Evolutionary conservation across 2,888 invertebrate genomes (phyloP).

Genomic region (Neria commutata): DNA sequence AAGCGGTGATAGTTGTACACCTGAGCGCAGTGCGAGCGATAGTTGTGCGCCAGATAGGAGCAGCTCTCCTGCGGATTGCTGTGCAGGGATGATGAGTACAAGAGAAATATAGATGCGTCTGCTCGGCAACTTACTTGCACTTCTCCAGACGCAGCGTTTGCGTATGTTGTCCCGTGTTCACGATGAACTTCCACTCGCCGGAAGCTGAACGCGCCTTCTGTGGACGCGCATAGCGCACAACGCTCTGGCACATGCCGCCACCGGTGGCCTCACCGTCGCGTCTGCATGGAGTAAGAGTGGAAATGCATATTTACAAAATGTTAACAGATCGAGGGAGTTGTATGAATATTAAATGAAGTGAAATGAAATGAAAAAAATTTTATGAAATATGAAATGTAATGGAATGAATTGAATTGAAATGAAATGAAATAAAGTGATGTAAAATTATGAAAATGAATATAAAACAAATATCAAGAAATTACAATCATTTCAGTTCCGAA

Average conservation of each 20-base stretch:
- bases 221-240: conserved; percentile 79
- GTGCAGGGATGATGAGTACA: conserved; percentile 35
- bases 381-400: background rate
- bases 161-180: conserved; percentile 83
- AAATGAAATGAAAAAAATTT: background rate
- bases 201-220: conserved; percentile 80
- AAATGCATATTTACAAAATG: background rate
- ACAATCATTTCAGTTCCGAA: background rate
- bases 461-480: no score
- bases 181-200: conserved; percentile 85
- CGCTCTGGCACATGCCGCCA: conserved; percentile 80
- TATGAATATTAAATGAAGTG: background rate
- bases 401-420: background rate
- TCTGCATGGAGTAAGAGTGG: conserved; percentile 61
- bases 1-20: conserved; percentile 83
- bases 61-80: conserved; percentile 78
- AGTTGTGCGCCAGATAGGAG: conserved; percentile 78
- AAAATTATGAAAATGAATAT: no score
- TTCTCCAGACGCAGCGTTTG: conserved; percentile 83
- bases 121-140: conserved; percentile 67
- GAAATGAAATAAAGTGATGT: background rate
- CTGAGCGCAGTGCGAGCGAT: conserved; percentile 81
- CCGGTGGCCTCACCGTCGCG: conserved; percentile 68
- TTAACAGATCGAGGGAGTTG: no score
- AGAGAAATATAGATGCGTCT: background rate